These are phyloP conservation scores for Montifringilla adamsi DNA, from an alignment of 2,113 vertebrate genomes.

Conservation along the genomic window DNA sequence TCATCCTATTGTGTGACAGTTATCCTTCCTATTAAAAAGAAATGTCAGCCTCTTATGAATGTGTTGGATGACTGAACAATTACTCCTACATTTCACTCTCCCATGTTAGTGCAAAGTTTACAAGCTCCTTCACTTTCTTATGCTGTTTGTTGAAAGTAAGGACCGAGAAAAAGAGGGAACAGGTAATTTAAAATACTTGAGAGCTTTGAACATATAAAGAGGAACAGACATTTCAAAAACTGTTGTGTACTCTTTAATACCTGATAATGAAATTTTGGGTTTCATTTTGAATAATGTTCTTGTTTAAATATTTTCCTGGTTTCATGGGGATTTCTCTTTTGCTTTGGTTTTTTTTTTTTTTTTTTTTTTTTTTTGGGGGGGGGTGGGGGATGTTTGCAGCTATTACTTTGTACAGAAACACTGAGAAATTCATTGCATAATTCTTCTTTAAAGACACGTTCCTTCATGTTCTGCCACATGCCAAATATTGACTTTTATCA, in stretches of 20 bases:
- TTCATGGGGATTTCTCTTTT: neutral
- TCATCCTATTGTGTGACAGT: neutral
- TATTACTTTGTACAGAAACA: neutral
- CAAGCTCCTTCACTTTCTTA: neutral
- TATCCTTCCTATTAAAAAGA: neutral
- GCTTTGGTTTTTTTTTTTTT: fast-evolving
- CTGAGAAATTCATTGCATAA: neutral
- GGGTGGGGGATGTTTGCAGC: neutral
- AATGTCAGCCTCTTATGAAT: neutral
- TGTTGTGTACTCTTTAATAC: neutral
- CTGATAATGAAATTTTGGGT: neutral
- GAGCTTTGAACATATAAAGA: neutral
- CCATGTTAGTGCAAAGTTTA: neutral
- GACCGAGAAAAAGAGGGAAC: neutral
- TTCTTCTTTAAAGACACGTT: neutral
- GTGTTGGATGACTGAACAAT: neutral
- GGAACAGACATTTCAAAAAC: neutral
- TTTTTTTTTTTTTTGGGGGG: neutral
- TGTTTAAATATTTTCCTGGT: neutral
- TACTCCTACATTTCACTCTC: neutral
- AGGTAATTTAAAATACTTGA: neutral
- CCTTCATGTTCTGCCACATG: neutral
- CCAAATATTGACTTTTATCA: neutral
- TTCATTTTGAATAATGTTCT: neutral
- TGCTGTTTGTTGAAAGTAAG: neutral